Evolutionary conservation across 2,113 vertebrate species (phyloP), one percentile per base, ranked within the genome.

Genomic region (Myotis davidii): DNA sequence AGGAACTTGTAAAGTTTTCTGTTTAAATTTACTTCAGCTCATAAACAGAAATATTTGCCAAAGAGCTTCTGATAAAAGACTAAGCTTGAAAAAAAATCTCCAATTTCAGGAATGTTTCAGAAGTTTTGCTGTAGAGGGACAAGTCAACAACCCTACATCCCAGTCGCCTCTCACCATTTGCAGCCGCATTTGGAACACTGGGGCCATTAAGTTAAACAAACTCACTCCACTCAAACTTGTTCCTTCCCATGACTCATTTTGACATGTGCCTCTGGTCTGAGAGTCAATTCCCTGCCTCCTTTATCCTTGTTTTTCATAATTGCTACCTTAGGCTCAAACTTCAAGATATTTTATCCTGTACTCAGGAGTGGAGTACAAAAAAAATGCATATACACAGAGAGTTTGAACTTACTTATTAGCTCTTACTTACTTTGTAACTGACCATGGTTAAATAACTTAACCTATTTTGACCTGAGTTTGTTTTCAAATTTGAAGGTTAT

Each of bases 21-120:
- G 0, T 92, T 98, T 96, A 94, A 88, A 93, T 97, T 91, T 96
- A 85, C 32, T 94, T 97, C 85, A 90, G 34, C 56, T 86, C 27
- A 83, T 52, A 76, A 77, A 85, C 25, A 97, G 73, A 96, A 85
- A 74, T 93, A 85, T 81, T 96, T 92, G 45, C 20, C 83, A 87
- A 92, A 90, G 59, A 83, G 79, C 29, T 90, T 86, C 8, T 91
- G 92, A 93, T 91, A 52, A 93, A 95, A 45, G 18, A 74, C 6
- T 64, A 93, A 73, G 17, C 29, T 67, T 83, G 16, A 27, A 73
- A 82, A 89, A 83, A 54, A 54, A 1, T 25, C 6, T 78, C 5
- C 2, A 54, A 52, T 90, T 96, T 94, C 45, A 89, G 56, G 86
- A 54, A 88, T 59, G 17, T 77, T 77, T 81, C 37, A 64, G 17